Evolutionary conservation across 2,113 vertebrate genomes (phyloP).

Genomic region (Otolemur garnettii): DNA sequence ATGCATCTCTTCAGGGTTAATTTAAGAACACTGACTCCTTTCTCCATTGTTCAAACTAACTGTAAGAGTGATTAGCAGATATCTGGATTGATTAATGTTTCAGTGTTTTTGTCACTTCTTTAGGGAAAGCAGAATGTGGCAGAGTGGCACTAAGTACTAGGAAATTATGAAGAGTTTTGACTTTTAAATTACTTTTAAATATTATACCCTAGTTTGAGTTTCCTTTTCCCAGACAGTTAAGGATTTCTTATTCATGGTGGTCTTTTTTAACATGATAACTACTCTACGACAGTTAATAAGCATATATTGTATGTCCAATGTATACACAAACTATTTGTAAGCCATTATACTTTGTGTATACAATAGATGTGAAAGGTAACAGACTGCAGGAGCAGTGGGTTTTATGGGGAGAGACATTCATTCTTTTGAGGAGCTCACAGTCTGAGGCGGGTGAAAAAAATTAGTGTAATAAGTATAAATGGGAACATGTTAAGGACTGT

Average conservation of each 20-base stretch:
- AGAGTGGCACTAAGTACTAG: background rate
- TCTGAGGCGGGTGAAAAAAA: background rate
- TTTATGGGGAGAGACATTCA: background rate
- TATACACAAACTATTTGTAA: background rate
- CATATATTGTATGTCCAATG: background rate
- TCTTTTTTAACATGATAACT: conserved; percentile 23
- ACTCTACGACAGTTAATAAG: background rate
- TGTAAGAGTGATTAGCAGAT: conserved; percentile 85
- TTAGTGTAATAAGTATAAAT: background rate
- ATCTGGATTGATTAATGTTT: conserved; percentile 80
- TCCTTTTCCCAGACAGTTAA: conserved; percentile 44
- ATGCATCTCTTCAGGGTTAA: conserved; percentile 77
- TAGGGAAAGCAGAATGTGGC: conserved; percentile 57
- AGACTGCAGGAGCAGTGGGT: background rate
- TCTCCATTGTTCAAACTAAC: conserved; percentile 80
- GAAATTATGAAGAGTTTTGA: conserved; percentile 65
- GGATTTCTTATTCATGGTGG: background rate
- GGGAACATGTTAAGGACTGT: background rate
- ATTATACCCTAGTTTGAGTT: conserved; percentile 34
- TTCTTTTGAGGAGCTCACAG: background rate
- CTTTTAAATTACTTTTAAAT: conserved; percentile 67
- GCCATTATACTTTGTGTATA: too few relatives aligned
- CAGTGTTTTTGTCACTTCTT: conserved; percentile 81
- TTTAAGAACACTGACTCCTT: conserved; percentile 73
- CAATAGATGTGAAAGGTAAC: background rate